Base-by-base conservation (phyloP, 2,113 vertebrate genomes). In the Oreochromis niloticus region DNA sequence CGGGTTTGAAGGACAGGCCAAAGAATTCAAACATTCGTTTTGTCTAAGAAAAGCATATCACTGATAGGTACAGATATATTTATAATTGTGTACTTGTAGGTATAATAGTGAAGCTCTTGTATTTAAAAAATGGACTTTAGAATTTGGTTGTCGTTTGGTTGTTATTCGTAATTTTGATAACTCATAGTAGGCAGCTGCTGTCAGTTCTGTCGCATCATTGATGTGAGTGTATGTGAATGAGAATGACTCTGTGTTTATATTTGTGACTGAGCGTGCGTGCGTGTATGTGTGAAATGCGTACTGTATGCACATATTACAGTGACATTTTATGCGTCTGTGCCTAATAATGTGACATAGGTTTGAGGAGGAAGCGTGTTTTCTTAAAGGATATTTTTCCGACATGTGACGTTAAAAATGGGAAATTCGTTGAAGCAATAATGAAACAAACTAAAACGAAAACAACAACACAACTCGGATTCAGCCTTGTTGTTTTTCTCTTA, bases 341-440 rank as follows among this genome's bases (percentile, higher is more conserved):
- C 95, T 95, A 90, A 92, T 68, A 68, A 80, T 48, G 73, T 91
- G 63, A 84, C 41, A 73, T 78, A 81, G 85, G 83, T 92, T 89
- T 92, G 46, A 80, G 75, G 82, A 55, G 43, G 52, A 87, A 36
- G 79, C 73, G 17, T 84, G 88, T 87, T 92, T 93, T 89, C 83
- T 78, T 75, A 91, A 81, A 90, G 55, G 41, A 94, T 90, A 89
- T 94, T 95, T 94, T 93, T 94, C 66, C 87, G 85, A 88, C 5
- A 36, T 30, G 50, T 87, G n/a, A 79, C 36, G 66, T 80, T 71
- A 90, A 71, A 86, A 86, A 81, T 84, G 87, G 83, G 17, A 80
- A 80, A 88, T 91, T 94, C 87, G 34, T 80, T 93, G 73, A 93
- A 95, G 95, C 95, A 96, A 96, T 96, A 96, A 94, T 93, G 94